phyloP scores from a whole-genome alignment of 1,140 invertebrate species.

The Notospermus geniculatus region DNA sequence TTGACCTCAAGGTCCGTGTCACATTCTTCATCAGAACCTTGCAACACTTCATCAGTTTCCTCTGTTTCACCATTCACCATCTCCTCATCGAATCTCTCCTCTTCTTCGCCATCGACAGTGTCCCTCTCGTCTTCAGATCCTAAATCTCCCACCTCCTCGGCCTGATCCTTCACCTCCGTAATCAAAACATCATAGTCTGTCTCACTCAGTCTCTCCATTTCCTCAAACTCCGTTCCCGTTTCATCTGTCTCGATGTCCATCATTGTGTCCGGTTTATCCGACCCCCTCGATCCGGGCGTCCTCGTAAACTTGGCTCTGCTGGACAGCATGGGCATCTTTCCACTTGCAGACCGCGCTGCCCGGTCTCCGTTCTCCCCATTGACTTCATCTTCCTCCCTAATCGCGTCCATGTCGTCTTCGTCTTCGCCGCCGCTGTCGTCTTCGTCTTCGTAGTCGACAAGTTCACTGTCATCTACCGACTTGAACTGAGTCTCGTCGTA shows the following conservation, averaged over 20 bases:
- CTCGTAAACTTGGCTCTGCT: neutral
- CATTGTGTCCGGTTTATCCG: neutral
- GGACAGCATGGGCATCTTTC: neutral
- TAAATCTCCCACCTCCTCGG: neutral
- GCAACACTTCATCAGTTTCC: neutral
- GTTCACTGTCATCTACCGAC: too few relatives aligned
- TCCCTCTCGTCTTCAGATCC: neutral
- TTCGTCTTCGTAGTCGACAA: too few relatives aligned
- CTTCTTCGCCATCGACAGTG: neutral
- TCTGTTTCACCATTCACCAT: neutral
- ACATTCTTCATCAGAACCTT: neutral
- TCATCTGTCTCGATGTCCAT: too few relatives aligned
- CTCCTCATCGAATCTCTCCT: neutral
- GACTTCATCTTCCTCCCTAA: constrained; percentile 5
- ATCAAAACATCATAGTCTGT: neutral
- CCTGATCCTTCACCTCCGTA: constrained; percentile 3
- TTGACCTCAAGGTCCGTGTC: constrained; percentile 1
- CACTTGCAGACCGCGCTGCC: neutral
- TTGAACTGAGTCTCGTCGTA: too few relatives aligned
- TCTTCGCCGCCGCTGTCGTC: too few relatives aligned
- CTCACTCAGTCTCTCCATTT: too few relatives aligned
- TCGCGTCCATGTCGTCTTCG: neutral
- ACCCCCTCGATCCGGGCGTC: neutral
- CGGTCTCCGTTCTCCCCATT: neutral
- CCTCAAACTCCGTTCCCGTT: too few relatives aligned